Evolutionary conservation across 2,113 vertebrate species (phyloP).

Genomic region (Dasyprocta punctata): DNA sequence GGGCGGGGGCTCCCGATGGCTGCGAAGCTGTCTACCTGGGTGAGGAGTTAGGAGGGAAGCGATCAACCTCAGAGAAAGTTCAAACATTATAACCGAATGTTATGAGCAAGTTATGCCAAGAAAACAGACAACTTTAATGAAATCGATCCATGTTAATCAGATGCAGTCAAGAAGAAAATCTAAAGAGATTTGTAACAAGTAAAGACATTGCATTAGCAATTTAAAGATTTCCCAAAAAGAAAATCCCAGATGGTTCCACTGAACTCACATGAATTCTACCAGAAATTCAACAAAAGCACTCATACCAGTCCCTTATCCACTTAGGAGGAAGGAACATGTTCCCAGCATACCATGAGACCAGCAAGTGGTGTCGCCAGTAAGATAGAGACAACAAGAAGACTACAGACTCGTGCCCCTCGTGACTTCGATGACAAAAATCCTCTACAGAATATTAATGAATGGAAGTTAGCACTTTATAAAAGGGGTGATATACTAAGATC

Average conservation of each 20-base stretch:
- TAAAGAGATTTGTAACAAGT: neutral
- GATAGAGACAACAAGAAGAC: neutral
- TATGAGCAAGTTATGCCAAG: neutral
- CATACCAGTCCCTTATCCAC: neutral
- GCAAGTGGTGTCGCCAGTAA: neutral
- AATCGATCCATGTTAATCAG: neutral
- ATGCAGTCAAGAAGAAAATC: neutral
- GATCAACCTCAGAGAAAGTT: neutral
- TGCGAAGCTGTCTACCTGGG: neutral
- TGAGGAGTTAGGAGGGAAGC: neutral
- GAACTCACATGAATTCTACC: neutral
- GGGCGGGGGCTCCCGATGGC: neutral
- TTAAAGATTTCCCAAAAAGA: neutral
- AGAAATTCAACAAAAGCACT: neutral
- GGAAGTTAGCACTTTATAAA: neutral
- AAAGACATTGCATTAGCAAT: neutral
- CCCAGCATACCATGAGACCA: neutral
- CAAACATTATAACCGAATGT: neutral
- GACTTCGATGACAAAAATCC: neutral
- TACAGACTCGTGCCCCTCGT: no score
- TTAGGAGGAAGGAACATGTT: neutral
- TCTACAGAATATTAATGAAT: neutral
- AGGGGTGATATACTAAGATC: neutral
- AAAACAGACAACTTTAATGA: neutral
- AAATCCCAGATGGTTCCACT: neutral